Base-by-base conservation (phyloP, 2,113 vertebrate genomes). In the Dromiciops gliroides region DNA sequence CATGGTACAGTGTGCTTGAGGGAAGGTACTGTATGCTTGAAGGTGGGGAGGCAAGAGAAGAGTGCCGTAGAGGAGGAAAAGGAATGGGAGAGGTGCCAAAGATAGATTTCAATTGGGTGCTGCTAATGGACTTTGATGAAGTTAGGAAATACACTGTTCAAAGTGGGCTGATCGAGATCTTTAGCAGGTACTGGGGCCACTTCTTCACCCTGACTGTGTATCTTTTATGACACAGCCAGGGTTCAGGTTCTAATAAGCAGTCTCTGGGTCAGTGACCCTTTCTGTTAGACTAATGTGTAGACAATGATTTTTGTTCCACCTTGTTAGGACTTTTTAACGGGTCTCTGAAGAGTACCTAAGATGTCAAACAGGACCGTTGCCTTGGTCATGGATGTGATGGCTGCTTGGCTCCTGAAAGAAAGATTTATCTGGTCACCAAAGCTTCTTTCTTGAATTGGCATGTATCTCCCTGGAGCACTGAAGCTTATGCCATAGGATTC, bases 291-390 rank as follows among this genome's bases (percentile, higher is more conserved):
- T 96, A 90, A 93, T 92, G 67, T 96, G 92, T 50, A 67, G 96
- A 2, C 8, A 90, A 94, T 48, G 47, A 93, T 53, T 90, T 90
- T 93, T 94, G 94, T 48, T 47, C 7, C 2, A 83, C 47, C 51
- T 89, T 51, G 22, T 91, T n/a, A 92, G 51, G 89, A 56, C 92
- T 96, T 97, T 97, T 98, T 97, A 96, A 97, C 97, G 90, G 96
- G 91, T 48, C 95, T 95, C 83, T 98, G 96, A 95, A 96, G 95
- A 94, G 96, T 96, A 94, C 93, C 95, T 97, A 96, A 97, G 95
- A 96, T 96, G 93, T 50, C 51, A 88, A 28, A 96, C 51, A 95
- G 89, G 83, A 92, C 92, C 49, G 49, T 96, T 92, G 93, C 11
- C 94, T 89, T 5, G 47, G 95, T 53, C 91, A 97, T 95, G 95